Base-by-base conservation (phyloP, 2,113 vertebrate species). In the Calidris pugnax region DNA sequence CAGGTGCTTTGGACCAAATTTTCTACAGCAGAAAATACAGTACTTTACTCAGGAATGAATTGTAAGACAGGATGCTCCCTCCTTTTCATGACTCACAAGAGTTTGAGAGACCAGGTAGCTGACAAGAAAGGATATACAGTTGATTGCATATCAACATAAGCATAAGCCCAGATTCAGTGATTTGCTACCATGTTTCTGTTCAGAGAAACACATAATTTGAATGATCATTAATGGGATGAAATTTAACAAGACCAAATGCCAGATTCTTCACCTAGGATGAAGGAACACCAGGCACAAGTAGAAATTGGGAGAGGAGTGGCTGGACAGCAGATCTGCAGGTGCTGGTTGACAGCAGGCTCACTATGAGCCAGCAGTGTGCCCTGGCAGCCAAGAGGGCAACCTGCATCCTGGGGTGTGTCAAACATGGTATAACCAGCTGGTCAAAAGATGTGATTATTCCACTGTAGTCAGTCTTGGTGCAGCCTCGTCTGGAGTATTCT, bases 381-480 rank as follows among this genome's bases (percentile, higher is more conserved):
- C 12, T 19, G 45, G 35, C 23, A 73, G 26, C 37, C 24, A 30
- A 35, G 47, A 63, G 9, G 56, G 11, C 23, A 28, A 51, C n/a
- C 2, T 1, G 0, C 24, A 14, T 20, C 37, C 56, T 26, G 43
- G 45, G 11, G 26, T 9, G 6, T 3, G 21, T 45, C 26, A 37
- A 73, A 45, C 4, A 41, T 21, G 45, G 21, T 0, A 6, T 17
- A 28, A 55, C 37, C 14, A 62, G 21, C 4, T 0, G 2, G 11
- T 50, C n/a, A 50, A 50, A 18, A 62, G 16, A 74, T 28, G 10
- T 33, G 16, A 33, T n/a, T 26, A 10, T 43, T 8, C 39, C 2
- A 0, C 30, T 50, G 11, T 39, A 5, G 39, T 37, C 45, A 62
- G 21, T 3, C 0, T 5, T 62, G 15, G 45, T 32, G n/a, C 1